Evolutionary conservation across 53 echinoderm and acorn worm species (phyloP).

Genomic region (Holothuria leucospilota): DNA sequence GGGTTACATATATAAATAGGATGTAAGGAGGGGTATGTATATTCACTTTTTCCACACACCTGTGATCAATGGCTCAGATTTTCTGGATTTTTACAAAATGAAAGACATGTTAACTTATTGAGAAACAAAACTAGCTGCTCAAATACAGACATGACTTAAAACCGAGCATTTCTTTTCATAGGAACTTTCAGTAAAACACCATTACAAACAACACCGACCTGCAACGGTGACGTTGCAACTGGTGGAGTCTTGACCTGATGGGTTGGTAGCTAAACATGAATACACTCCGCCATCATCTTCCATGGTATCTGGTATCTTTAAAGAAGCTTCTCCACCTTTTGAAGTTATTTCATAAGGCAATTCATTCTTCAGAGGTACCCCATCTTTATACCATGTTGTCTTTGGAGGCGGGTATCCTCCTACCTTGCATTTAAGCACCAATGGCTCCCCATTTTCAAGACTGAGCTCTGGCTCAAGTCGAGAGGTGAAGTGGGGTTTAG

Average conservation of each 20-base stretch:
- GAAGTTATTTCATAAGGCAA: conserved; percentile 53
- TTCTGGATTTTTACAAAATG: too few relatives aligned
- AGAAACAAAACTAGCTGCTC: too few relatives aligned
- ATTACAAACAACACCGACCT: conserved; percentile 54
- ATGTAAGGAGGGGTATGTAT: too few relatives aligned
- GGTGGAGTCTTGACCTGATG: conserved; percentile 74
- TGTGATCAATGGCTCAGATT: too few relatives aligned
- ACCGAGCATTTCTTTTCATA: too few relatives aligned
- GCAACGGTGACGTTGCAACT: conserved; percentile 73
- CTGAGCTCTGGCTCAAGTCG: conserved; percentile 31
- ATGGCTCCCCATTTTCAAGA: conserved; percentile 66
- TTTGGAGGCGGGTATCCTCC: conserved; percentile 80
- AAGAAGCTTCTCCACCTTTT: conserved; percentile 28
- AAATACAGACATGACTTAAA: too few relatives aligned
- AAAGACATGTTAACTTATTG: too few relatives aligned
- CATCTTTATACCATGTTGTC: conserved; percentile 86
- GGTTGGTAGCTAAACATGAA: conserved; percentile 78
- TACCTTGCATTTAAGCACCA: conserved; percentile 76
- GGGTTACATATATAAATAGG: too few relatives aligned
- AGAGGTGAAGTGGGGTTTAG: conserved; percentile 40
- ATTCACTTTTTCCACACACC: too few relatives aligned
- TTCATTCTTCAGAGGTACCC: conserved; percentile 53
- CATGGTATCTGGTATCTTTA: conserved; percentile 17
- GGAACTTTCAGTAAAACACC: too few relatives aligned
- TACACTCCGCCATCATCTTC: conserved; percentile 83